phyloP scores from a whole-genome alignment of 2,888 invertebrate genomes.

The Callosobruchus maculatus region DNA sequence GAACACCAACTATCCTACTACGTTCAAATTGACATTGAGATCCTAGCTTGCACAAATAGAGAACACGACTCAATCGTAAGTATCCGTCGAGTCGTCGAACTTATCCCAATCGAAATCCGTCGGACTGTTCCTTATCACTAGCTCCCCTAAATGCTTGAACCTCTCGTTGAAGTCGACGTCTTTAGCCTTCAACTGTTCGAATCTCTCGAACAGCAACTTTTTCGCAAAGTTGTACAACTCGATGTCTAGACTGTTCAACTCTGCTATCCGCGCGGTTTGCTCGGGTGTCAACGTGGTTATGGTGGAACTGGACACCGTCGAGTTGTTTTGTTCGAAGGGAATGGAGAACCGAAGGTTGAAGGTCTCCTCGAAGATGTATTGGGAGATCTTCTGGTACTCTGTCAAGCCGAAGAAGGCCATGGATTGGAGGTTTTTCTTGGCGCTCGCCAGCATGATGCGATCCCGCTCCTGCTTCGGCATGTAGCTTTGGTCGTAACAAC shows the following conservation, averaged over 20 bases:
- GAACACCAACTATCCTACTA: no score
- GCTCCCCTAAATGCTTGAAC: constrained; percentile 80
- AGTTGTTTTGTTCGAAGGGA: constrained; percentile 89
- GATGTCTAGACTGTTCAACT: constrained; percentile 84
- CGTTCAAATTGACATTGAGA: no score
- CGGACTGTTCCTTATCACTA: constrained; percentile 68
- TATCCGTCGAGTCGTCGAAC: constrained; percentile 59
- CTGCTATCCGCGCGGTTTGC: constrained; percentile 72
- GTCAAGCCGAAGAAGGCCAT: constrained; percentile 98
- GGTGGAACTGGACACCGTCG: constrained; percentile 81
- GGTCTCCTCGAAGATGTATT: constrained; percentile 92
- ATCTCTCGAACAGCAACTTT: constrained; percentile 80
- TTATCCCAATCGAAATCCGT: constrained; percentile 90
- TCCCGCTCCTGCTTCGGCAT: constrained; percentile 73
- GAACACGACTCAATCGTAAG: background rate
- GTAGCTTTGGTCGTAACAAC: constrained; percentile 87
- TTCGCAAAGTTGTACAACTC: constrained; percentile 93
- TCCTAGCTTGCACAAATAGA: background rate
- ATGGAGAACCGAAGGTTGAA: constrained; percentile 87
- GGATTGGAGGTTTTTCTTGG: constrained; percentile 88
- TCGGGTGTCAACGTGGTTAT: constrained; percentile 71
- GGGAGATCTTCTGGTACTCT: constrained; percentile 88
- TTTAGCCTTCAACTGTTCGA: constrained; percentile 73
- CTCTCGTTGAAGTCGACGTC: constrained; percentile 79
- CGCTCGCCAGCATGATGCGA: constrained; percentile 86